phyloP scores from a whole-genome alignment of 2,888 invertebrate genomes.

The Helobdella robusta region DNA sequence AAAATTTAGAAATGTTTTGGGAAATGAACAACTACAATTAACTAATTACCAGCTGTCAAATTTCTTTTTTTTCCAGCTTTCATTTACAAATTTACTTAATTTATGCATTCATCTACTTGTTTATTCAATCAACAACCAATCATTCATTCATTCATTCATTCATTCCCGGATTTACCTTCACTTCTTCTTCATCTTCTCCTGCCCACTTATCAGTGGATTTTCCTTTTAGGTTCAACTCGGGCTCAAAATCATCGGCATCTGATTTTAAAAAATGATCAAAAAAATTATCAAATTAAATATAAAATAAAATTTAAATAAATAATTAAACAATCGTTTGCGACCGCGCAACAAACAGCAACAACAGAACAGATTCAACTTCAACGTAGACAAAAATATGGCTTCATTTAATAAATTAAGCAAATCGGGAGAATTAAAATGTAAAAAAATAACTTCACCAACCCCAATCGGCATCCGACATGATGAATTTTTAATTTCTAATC shows the following conservation, averaged over 20 bases:
- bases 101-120: too few species aligned
- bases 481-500: neutral
- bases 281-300: neutral
- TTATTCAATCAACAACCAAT: too few species aligned
- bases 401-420: too few species aligned
- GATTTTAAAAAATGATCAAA: too few species aligned
- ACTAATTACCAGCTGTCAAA: neutral
- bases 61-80: neutral
- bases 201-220: conserved; percentile 44
- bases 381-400: too few species aligned
- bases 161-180: conserved; percentile 40
- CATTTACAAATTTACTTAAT: too few species aligned
- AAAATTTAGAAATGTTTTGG: neutral
- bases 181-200: conserved; percentile 48
- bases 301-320: too few species aligned
- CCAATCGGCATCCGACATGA: conserved; percentile 35
- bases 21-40: neutral
- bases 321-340: too few species aligned
- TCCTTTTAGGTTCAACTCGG: conserved; percentile 28
- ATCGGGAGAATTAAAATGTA: too few species aligned
- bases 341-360: too few species aligned
- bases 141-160: neutral
- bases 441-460: too few species aligned
- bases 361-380: too few species aligned
- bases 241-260: conserved; percentile 48